Conservation (phyloP, 2,113 vertebrate species). For the Thermophis baileyi region DNA sequence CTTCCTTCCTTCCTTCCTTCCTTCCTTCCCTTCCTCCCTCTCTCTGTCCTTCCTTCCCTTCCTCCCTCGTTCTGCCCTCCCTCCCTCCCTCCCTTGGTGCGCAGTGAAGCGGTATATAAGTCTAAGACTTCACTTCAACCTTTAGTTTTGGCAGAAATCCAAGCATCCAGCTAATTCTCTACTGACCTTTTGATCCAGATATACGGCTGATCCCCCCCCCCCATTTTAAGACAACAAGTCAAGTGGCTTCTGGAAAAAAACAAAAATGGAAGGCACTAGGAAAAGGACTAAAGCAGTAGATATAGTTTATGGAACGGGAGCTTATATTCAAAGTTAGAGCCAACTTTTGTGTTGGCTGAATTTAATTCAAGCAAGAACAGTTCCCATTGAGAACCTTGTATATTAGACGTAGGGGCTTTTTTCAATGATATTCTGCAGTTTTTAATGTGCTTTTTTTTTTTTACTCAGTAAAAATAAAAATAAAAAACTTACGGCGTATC, state of each 20-base stretch:
- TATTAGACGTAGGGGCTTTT: not conserved
- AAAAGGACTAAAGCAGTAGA: not conserved
- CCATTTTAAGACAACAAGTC: not conserved
- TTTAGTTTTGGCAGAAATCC: not conserved
- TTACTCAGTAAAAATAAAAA: not conserved
- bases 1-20: too few species aligned
- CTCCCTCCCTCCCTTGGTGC: too few species aligned
- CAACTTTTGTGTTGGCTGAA: not conserved
- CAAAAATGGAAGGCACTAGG: not conserved
- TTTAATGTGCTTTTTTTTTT: not conserved
- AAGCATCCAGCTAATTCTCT: not conserved
- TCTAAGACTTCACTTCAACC: not conserved
- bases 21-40: too few species aligned
- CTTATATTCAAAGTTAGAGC: not conserved
- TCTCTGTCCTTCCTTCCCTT: too few species aligned
- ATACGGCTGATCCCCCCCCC: not conserved
- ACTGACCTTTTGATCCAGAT: not conserved
- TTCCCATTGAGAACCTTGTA: not conserved
- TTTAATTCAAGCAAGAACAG: not conserved
- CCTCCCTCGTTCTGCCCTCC: too few species aligned
- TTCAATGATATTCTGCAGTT: not conserved
- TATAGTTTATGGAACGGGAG: not conserved
- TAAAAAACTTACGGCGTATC: not conserved
- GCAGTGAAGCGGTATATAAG: too few species aligned
- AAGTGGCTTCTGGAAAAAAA: not conserved